Percentiles rank a stretch among this genome's conserved stretches.
Evolutionary conservation across 2,113 vertebrate genomes (phyloP).

Genomic region (Thermophis baileyi): DNA sequence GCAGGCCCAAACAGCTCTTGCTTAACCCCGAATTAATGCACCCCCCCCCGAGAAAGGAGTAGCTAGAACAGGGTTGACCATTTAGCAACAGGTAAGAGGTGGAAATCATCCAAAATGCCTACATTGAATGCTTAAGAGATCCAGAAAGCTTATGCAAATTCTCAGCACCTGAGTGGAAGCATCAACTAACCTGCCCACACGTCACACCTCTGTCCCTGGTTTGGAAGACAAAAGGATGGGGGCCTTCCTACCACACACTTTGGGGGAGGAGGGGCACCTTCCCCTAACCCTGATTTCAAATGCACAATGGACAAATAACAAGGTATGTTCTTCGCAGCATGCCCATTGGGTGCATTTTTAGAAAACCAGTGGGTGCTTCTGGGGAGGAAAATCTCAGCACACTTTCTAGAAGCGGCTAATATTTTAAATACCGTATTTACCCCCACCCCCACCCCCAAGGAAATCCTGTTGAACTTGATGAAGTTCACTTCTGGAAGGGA

Average conservation of each 20-base stretch:
- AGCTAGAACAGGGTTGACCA: background rate
- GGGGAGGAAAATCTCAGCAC: conserved; percentile 23
- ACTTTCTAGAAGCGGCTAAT: conserved; percentile 44
- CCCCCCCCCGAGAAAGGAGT: too few relatives aligned
- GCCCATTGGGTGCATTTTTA: conserved; percentile 29
- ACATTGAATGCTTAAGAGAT: background rate
- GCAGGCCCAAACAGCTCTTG: background rate
- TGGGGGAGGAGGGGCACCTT: background rate
- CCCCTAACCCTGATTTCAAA: conserved; percentile 14
- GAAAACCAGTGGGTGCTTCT: conserved; percentile 1
- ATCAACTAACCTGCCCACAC: background rate
- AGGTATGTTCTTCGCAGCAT: conserved; percentile 28
- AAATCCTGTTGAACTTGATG: background rate
- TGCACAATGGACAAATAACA: background rate
- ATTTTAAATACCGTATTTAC: conserved; percentile 49
- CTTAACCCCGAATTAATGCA: background rate
- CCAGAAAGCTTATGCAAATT: conserved; percentile 21
- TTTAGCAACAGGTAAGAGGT: background rate
- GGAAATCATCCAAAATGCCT: background rate
- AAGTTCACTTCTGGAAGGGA: background rate
- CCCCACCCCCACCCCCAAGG: background rate
- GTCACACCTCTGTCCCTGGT: background rate
- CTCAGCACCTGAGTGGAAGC: background rate
- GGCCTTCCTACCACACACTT: background rate
- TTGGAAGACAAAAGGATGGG: background rate